These are phyloP conservation scores for Pherbina coryleti DNA, from an alignment of 2,888 invertebrate genomes.

Conservation along the genomic window DNA sequence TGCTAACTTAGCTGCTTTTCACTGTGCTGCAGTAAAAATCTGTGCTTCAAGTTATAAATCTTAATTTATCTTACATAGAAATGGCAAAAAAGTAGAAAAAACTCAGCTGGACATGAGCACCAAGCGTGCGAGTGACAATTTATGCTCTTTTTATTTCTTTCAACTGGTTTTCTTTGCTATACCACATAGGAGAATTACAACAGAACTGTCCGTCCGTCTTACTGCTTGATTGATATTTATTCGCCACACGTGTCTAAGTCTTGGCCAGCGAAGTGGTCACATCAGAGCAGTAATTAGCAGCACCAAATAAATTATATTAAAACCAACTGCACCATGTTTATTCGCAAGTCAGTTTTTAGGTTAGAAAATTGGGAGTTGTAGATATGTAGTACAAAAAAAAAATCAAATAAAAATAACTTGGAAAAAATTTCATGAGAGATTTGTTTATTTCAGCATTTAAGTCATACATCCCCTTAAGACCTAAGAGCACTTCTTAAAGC, in stretches of 20 bases:
- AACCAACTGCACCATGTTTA: too few species aligned
- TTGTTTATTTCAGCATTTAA: too few species aligned
- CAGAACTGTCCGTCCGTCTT: background rate
- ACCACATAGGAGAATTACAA: constrained; percentile 3
- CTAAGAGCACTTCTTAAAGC: too few species aligned
- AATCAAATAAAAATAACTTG: too few species aligned
- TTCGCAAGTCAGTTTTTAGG: too few species aligned
- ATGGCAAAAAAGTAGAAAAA: background rate
- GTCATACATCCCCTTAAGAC: too few species aligned
- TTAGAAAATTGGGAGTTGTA: too few species aligned
- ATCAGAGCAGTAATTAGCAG: constrained; percentile 1
- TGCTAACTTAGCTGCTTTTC: background rate
- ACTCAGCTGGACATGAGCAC: background rate
- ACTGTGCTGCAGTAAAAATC: background rate
- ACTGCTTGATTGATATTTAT: constrained; percentile 27
- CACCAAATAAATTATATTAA: background rate
- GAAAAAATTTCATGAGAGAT: too few species aligned
- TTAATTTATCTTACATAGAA: constrained; percentile 5
- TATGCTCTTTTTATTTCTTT: background rate
- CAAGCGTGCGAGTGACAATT: constrained; percentile 11
- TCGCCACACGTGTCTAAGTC: background rate
- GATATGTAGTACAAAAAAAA: too few species aligned
- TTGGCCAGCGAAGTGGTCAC: background rate
- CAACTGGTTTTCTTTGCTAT: background rate
- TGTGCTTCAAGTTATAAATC: constrained; percentile 6